Conservation (phyloP, 2,797 vertebrate species). For the Rhodeus uyekii region DNA sequence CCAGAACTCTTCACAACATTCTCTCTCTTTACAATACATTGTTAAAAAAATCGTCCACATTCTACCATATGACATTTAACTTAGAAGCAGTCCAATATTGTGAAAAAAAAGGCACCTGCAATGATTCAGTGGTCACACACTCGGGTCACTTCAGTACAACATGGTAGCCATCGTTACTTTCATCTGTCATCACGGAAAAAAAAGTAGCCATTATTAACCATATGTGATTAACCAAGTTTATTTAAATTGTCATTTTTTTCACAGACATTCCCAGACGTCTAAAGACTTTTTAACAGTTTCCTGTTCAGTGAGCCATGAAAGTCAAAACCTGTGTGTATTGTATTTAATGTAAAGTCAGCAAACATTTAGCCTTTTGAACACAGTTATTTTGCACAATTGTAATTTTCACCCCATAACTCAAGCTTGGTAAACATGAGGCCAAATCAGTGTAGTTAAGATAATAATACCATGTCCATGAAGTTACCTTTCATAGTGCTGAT, state of each 20-base stretch:
- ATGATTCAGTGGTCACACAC: neutral
- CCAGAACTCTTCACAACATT: neutral
- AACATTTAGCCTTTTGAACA: neutral
- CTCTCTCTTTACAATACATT: neutral
- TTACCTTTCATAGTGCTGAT: constrained; percentile 89
- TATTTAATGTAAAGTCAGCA: neutral
- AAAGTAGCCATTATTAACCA: neutral
- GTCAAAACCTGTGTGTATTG: neutral
- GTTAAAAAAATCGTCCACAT: neutral
- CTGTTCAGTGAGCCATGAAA: neutral
- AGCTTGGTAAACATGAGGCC: neutral
- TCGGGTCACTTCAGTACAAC: constrained; percentile 81
- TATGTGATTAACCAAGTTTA: no score
- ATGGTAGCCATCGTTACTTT: constrained; percentile 81
- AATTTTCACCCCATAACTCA: neutral
- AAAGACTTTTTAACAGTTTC: neutral
- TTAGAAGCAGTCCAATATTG: neutral
- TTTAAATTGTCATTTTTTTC: neutral
- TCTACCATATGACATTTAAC: constrained; percentile 3
- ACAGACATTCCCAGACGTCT: neutral
- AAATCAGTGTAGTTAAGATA: neutral
- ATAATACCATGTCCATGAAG: neutral
- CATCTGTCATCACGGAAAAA: constrained; percentile 67
- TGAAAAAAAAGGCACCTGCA: neutral
- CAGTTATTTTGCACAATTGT: neutral